phyloP scores from a whole-genome alignment of 2,113 vertebrate genomes.

The Saguinus imperator region DNA sequence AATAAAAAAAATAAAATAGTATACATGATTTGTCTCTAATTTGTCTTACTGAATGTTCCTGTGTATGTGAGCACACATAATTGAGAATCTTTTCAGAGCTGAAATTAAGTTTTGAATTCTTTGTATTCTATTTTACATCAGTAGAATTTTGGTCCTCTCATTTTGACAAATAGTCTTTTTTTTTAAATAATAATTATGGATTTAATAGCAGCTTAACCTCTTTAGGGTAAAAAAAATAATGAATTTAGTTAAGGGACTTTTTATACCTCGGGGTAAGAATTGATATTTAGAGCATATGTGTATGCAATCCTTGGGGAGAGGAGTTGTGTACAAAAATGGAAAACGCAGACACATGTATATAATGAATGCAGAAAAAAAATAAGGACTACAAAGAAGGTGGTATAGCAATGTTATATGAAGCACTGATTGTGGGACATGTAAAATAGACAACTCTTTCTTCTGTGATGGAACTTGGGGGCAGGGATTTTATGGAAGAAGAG shows the following conservation, averaged over 20 bases:
- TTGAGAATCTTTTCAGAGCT: slow-evolving; percentile 22
- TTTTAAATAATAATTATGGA: background rate
- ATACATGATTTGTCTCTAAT: background rate
- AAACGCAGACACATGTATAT: background rate
- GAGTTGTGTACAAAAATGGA: background rate
- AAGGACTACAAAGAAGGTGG: background rate
- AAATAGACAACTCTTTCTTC: background rate
- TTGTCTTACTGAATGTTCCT: background rate
- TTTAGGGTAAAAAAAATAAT: too few relatives aligned
- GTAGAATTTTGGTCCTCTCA: background rate
- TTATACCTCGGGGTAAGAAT: background rate
- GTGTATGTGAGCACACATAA: background rate
- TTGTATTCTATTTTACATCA: background rate
- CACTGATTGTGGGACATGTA: background rate
- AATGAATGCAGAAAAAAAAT: background rate
- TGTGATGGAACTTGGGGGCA: background rate
- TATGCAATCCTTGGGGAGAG: background rate
- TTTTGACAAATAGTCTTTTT: slow-evolving; percentile 37
- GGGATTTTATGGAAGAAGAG: background rate
- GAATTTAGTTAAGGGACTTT: slow-evolving; percentile 22
- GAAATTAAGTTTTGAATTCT: slow-evolving; percentile 10
- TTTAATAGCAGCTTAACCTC: too few relatives aligned
- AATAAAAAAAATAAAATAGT: too few relatives aligned
- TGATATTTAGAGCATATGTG: background rate
- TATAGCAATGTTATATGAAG: background rate